Percentiles rank a stretch among this genome's conserved stretches.
Evolutionary conservation across 2,797 vertebrate genomes (phyloP).

Genomic region (Mus minutoides): DNA sequence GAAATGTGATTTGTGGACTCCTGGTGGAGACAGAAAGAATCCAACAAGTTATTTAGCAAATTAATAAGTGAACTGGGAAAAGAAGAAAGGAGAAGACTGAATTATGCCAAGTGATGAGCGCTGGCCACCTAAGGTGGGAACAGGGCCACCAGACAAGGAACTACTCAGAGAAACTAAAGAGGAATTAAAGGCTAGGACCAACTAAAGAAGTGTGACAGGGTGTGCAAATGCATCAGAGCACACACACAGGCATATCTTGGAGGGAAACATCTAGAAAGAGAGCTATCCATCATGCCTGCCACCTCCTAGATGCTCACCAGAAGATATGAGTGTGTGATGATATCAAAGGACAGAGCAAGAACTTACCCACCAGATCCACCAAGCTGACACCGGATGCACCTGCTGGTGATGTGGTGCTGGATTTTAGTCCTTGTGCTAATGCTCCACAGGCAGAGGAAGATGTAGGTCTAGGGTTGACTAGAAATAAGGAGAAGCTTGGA

Average conservation of each 20-base stretch:
- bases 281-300: background rate
- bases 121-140: background rate
- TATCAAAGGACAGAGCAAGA: background rate
- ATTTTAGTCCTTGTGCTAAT: background rate
- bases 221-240: background rate
- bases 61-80: background rate
- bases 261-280: background rate
- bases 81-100: background rate
- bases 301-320: background rate
- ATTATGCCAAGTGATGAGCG: background rate
- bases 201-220: background rate
- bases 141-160: background rate
- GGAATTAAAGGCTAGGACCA: background rate
- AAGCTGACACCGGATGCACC: background rate
- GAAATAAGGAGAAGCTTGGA: slow-evolving; percentile 13
- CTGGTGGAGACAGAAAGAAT: background rate
- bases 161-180: background rate
- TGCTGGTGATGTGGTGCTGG: background rate
- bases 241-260: background rate
- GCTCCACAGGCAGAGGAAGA: background rate
- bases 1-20: slow-evolving; percentile 6
- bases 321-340: background rate
- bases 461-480: background rate
- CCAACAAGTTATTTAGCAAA: background rate
- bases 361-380: background rate